Base-by-base conservation (phyloP, 2,113 vertebrate genomes). In the Lagopus muta region DNA sequence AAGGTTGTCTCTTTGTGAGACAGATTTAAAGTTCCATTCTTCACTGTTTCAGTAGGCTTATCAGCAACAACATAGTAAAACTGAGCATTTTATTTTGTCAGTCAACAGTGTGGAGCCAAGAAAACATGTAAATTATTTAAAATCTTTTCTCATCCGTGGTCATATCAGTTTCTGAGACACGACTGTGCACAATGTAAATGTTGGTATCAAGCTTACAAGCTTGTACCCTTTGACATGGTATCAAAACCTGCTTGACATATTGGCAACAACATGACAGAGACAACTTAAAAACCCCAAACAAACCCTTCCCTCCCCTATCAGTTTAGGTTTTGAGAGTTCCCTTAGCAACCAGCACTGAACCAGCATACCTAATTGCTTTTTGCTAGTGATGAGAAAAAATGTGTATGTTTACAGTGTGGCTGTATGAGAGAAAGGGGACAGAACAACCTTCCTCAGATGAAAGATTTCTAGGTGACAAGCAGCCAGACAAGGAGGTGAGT, bases 341-440 rank as follows among this genome's bases (percentile, higher is more conserved):
- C 71, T 57, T 86, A 90, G 77, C 80, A 93, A 79, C 70, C 4
- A 45, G 27, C 48, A n/a, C 48, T n/a, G 36, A 34, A 21, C 66
- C 61, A 65, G 62, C 71, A 89, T 42, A 38, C 28, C 24, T 47
- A 25, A 65, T 42, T 40, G 8, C n/a, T 62, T 47, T 82, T 61
- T 45, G 55, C 24, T 4, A 1, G 48, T 5, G 25, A 43, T 7
- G 13, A 61, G 22, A 48, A 52, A 34, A 61, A 20, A 1, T 1
- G 38, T 8, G 66, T 8, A 30, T 17, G 11, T 27, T 38, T 11
- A 62, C 14, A 7, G 24, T 11, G 40, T 10, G 6, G 84, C 9
- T 13, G 18, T 20, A 32, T 0, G 0, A 24, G 32, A 58, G 55
- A 32, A 1, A 5, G 52, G 71, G 5, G 0, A 34, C 30, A 16